Conservation (phyloP, 2,113 vertebrate species). For the Hyla sarda region DNA sequence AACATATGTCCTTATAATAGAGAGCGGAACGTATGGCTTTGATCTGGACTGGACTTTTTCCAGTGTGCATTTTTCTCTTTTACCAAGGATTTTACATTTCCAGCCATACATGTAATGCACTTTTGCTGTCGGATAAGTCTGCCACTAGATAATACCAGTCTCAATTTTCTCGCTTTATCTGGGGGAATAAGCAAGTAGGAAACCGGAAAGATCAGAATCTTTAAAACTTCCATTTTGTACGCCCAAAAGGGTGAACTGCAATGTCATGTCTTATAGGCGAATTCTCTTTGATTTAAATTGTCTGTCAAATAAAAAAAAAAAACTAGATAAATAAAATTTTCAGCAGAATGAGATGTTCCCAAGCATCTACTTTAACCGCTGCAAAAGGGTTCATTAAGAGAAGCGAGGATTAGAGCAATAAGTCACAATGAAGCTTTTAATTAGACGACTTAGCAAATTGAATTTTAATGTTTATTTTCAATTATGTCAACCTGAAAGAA, state of each 20-base stretch:
- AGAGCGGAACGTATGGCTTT: neutral
- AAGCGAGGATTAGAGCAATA: neutral
- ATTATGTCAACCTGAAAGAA: neutral
- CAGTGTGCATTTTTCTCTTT: neutral
- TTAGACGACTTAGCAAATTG: neutral
- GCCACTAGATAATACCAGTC: constrained; percentile 33
- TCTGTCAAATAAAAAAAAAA: neutral
- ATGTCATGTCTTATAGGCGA: neutral
- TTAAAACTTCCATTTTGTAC: neutral
- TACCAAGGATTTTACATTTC: constrained; percentile 19
- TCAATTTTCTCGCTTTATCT: neutral
- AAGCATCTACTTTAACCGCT: neutral
- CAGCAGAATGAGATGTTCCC: neutral
- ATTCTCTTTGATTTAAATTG: neutral
- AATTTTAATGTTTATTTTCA: neutral
- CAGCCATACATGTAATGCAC: neutral
- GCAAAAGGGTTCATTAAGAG: neutral
- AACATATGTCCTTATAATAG: neutral
- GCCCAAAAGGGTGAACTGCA: neutral
- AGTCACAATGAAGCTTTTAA: neutral
- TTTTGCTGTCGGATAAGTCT: neutral
- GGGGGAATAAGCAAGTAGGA: neutral
- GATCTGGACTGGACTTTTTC: neutral
- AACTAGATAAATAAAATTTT: neutral
- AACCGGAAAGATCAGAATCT: neutral